These are phyloP conservation scores for Epiblema foenella DNA, from an alignment of 2,888 invertebrate species.

Conservation along the genomic window DNA sequence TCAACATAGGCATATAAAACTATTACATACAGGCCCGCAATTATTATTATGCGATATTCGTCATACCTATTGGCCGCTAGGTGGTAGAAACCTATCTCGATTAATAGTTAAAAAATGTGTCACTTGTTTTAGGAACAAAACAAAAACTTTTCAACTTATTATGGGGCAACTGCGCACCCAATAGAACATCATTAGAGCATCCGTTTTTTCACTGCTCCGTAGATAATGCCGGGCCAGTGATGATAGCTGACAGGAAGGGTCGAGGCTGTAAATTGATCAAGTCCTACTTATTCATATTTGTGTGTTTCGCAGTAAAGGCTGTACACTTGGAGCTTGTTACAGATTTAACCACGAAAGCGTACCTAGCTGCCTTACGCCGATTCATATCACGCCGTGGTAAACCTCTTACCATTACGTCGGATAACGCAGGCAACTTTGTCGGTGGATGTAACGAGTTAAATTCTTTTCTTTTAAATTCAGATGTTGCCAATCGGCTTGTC, in stretches of 20 bases:
- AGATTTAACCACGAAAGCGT: slow-evolving; percentile 1
- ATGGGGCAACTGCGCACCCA: no score
- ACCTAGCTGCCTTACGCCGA: slow-evolving; percentile 3
- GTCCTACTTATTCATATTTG: not conserved
- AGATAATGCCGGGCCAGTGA: not conserved
- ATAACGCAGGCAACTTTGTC: not conserved
- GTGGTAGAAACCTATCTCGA: slow-evolving; percentile 29
- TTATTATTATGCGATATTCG: slow-evolving; percentile 7
- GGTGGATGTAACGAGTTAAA: not conserved
- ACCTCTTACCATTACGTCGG: not conserved
- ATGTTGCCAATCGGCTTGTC: no score
- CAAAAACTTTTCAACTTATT: no score
- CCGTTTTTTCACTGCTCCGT: not conserved
- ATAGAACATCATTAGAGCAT: no score
- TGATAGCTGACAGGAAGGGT: slow-evolving; percentile 1
- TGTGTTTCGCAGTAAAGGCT: not conserved
- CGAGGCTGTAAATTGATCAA: not conserved
- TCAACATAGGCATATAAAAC: not conserved
- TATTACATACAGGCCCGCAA: slow-evolving; percentile 20
- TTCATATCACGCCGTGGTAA: slow-evolving; percentile 4
- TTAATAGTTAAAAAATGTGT: not conserved
- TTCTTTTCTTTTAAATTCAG: no score
- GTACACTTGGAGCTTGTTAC: slow-evolving; percentile 10
- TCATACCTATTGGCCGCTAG: slow-evolving; percentile 19
- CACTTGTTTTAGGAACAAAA: not conserved